Base-by-base conservation (phyloP, 2,888 invertebrate genomes). In the Julus scanicus region DNA sequence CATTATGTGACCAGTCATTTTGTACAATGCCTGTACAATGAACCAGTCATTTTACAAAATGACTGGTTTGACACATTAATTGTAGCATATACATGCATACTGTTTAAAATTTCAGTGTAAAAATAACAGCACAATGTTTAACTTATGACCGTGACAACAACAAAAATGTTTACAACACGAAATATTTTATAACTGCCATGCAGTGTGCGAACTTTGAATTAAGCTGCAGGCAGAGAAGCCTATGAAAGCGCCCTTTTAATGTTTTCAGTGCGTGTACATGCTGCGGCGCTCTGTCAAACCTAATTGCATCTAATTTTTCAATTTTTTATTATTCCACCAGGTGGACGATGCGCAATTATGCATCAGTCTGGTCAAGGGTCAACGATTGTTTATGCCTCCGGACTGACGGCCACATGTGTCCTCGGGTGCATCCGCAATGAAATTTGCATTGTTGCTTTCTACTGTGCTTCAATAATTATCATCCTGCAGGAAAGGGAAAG, bases 361-460 rank as follows among this genome's bases (percentile, higher is more conserved):
- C 29, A 29, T 80, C 11, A 80, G 37, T 13, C 80, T 37, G 80
- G 37, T 80, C 80, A 80, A 80, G 80, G 80, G 80, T 80, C 80
- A 39, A 80, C 37, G 80, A 80, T 80, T 80, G 80, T 80, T 29
- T 80, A 37, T 37, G 80, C 80, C 80, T 37, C 37, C 13, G 80
- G 80, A 39, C 80, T 80, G 80, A 80, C 80, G 80, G 80, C 4
- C 80, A 37, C 80, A 37, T 9, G 80, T 80, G 80, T 37, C 37
- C 80, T 37, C 13, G 80, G 37, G 80, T 37, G 80, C 80, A 80
- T 80, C 80, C 80, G 13, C 80, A 37, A 80, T 80, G 80, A 37
- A 80, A 80, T 80, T 71, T 20, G 20, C 71, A 71, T 71, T 71
- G 71, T 71, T 71, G 71, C 71, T 71, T 71, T 71, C 71, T 29